These are phyloP conservation scores for Carcharodon carcharias DNA, from an alignment of 2,797 vertebrate genomes.

Conservation along the genomic window DNA sequence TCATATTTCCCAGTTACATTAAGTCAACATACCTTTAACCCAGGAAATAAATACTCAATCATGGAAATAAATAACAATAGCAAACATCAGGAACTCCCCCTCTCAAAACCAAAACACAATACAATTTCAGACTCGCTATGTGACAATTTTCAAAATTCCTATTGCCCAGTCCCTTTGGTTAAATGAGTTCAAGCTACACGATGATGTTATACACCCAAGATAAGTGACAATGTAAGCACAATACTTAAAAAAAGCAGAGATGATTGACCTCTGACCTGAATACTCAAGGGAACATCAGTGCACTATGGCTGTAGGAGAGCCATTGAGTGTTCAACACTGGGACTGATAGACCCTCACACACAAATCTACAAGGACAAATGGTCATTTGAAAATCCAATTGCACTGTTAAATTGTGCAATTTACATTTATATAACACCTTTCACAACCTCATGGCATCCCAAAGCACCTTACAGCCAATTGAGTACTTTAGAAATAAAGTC, in stretches of 20 bases:
- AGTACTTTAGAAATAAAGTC: background rate
- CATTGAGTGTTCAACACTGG: background rate
- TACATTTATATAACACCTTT: background rate
- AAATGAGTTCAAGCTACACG: background rate
- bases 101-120: background rate
- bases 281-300: too few relatives aligned
- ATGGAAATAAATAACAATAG: background rate
- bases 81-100: background rate
- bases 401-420: too few relatives aligned
- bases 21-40: background rate
- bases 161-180: background rate
- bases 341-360: background rate
- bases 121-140: background rate
- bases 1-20: background rate
- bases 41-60: background rate
- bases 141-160: background rate
- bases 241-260: background rate
- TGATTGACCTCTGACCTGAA: background rate
- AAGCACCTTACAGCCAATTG: background rate
- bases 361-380: background rate
- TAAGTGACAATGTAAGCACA: background rate
- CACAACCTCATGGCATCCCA: background rate
- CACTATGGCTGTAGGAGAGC: background rate
- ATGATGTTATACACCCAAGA: background rate
- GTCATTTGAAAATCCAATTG: too few relatives aligned